A percentile compares a stretch with the other conserved stretches of the same genome.
Evolutionary conservation across 2,797 vertebrate genomes (phyloP).

Genomic region (Myotis daubentonii): DNA sequence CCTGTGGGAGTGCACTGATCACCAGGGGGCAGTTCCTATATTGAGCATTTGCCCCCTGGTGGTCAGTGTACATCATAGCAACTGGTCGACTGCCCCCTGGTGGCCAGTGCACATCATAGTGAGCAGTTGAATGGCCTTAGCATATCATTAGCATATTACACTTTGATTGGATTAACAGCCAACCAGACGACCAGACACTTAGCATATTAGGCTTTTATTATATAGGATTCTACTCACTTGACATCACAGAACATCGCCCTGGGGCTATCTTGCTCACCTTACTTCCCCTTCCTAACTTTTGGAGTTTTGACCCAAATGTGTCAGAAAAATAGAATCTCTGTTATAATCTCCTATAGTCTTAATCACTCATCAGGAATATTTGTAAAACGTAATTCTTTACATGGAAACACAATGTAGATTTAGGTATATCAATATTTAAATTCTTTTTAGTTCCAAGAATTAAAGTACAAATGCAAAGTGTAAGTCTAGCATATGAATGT

Average conservation of each 20-base stretch:
- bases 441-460: constrained; percentile 32
- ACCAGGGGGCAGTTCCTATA: no score
- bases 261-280: background rate
- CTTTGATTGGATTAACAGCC: no score
- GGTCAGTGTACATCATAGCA: no score
- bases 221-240: background rate
- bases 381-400: background rate
- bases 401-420: background rate
- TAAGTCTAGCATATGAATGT: constrained; percentile 1
- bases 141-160: no score
- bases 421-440: constrained; percentile 51
- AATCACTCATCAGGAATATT: constrained; percentile 3
- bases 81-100: no score
- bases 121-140: no score
- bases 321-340: background rate
- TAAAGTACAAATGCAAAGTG: constrained; percentile 12
- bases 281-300: background rate
- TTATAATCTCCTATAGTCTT: constrained; percentile 35
- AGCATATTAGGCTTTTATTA: no score
- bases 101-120: no score
- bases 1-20: no score
- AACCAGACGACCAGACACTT: no score
- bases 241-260: background rate
- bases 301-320: background rate
- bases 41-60: no score